Conservation (phyloP, 1,140 invertebrate genomes). For the Magallana gigas region DNA sequence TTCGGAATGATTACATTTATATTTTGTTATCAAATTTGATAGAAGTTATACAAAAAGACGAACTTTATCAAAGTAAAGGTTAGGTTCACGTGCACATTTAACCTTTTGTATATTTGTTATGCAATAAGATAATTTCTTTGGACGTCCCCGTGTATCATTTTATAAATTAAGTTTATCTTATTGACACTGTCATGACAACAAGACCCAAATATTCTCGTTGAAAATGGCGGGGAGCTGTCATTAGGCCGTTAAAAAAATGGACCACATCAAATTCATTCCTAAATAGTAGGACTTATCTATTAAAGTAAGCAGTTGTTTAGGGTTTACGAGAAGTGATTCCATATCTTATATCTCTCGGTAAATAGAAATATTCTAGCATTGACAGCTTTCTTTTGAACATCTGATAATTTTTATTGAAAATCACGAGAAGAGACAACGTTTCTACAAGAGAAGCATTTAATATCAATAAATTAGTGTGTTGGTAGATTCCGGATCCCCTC, state of each 20-base stretch:
- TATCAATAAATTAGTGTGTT: slow-evolving; percentile 30
- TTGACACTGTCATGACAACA: no score
- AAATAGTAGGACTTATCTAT: background rate
- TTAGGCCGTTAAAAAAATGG: background rate
- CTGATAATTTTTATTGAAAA: slow-evolving; percentile 16
- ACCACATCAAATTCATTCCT: background rate
- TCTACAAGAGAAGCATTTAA: slow-evolving; percentile 1
- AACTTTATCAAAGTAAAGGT: no score
- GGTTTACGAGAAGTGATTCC: background rate
- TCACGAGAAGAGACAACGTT: slow-evolving; percentile 22
- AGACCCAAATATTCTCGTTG: no score
- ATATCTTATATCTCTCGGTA: slow-evolving; percentile 7
- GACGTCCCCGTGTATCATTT: no score
- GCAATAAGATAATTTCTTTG: no score
- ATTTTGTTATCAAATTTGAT: no score
- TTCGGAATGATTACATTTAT: no score
- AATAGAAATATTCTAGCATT: slow-evolving; percentile 30
- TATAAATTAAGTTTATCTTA: no score
- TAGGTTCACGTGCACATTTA: no score
- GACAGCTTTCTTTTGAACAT: slow-evolving; percentile 16
- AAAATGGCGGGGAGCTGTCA: no score
- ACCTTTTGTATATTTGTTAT: no score
- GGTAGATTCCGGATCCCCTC: background rate
- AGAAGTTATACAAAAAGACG: no score
- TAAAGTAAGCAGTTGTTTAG: background rate